Conservation (phyloP, 2,888 invertebrate genomes). For the Zygogramma bicolorata region DNA sequence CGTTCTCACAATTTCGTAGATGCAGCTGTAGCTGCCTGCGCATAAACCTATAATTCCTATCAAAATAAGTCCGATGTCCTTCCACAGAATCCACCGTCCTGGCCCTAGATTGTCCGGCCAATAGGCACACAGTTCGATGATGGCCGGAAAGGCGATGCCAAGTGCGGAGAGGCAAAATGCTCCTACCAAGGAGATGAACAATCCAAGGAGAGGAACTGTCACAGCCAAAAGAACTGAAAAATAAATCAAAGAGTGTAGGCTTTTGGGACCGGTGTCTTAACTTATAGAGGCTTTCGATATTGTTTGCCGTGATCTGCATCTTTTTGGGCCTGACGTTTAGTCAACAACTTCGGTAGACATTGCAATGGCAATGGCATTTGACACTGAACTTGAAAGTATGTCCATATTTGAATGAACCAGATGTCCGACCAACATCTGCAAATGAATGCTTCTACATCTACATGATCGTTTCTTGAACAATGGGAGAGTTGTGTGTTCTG, state of each 20-base stretch:
- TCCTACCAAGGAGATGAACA: constrained; percentile 83
- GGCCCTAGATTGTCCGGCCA: constrained; percentile 74
- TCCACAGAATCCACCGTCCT: constrained; percentile 65
- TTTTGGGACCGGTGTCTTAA: no score
- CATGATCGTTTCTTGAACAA: no score
- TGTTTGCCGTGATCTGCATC: no score
- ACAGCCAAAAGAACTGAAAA: constrained; percentile 78
- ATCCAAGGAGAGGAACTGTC: constrained; percentile 77
- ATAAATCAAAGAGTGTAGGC: neutral
- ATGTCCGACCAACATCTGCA: no score
- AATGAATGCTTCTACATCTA: no score
- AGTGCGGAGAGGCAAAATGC: constrained; percentile 80
- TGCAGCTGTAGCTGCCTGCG: constrained; percentile 72
- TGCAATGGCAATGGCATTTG: no score
- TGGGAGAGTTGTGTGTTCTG: no score
- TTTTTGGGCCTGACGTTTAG: no score
- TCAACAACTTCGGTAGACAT: no score
- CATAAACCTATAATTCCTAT: constrained; percentile 69
- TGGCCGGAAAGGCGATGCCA: constrained; percentile 81
- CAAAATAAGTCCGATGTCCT: constrained; percentile 68
- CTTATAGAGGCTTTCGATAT: no score
- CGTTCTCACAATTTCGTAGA: constrained; percentile 67
- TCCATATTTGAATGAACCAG: no score
- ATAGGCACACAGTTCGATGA: constrained; percentile 79
- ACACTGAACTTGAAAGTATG: no score